Percentiles rank a stretch among this genome's conserved stretches.
These are phyloP conservation scores for Harpagoxenus sublaevis DNA, from an alignment of 2,888 invertebrate genomes.

Conservation along the genomic window DNA sequence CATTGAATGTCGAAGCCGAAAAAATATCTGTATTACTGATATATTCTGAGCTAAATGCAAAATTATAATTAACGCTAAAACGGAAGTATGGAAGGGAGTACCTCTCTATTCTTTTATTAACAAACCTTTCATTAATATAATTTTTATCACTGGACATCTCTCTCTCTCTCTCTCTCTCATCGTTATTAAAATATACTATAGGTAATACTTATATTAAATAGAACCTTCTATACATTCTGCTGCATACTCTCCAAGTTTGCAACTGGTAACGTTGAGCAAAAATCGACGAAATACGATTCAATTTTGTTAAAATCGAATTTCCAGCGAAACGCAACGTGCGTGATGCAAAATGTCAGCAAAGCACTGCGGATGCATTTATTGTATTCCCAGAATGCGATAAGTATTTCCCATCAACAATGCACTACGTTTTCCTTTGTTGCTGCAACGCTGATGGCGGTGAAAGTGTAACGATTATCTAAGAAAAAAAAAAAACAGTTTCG, in stretches of 20 bases:
- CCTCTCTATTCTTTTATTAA: not conserved
- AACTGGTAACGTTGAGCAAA: not conserved
- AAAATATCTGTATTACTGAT: not conserved
- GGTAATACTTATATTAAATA: not conserved
- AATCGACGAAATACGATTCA: not conserved
- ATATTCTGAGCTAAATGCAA: not conserved
- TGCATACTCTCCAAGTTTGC: not conserved
- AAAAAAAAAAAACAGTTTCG: conserved; percentile 15
- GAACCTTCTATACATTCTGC: not conserved
- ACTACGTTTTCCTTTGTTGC: not conserved
- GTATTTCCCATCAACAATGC: not conserved
- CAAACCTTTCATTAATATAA: not conserved
- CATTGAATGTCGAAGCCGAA: not conserved
- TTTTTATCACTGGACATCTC: not conserved
- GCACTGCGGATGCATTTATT: not conserved
- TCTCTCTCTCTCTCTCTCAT: not conserved
- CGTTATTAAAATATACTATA: not conserved
- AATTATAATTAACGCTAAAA: conserved; percentile 17
- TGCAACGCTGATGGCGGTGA: conserved; percentile 2
- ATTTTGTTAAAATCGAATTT: not conserved
- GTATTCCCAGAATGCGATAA: conserved; percentile 2
- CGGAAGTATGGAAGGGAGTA: not conserved
- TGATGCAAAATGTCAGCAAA: not conserved
- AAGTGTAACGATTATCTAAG: conserved; percentile 22
- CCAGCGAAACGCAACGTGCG: not conserved